Evolutionary conservation across 2,797 vertebrate species (phyloP).

Genomic region (Manis javanica): DNA sequence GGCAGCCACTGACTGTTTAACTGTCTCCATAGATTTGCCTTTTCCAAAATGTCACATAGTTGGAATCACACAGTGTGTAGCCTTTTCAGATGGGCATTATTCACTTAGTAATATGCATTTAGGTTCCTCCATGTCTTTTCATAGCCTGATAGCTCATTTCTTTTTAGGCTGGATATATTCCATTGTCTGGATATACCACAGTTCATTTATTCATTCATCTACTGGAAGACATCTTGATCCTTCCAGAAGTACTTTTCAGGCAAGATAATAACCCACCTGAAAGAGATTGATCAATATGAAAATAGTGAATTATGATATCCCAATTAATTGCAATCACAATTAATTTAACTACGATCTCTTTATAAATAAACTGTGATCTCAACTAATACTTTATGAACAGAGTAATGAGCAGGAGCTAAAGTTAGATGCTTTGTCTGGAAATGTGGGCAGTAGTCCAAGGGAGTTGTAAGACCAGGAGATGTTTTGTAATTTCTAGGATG

Average conservation of each 20-base stretch:
- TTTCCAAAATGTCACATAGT: neutral
- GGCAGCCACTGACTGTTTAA: neutral
- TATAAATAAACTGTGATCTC: neutral
- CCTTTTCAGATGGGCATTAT: neutral
- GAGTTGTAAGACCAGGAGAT: neutral
- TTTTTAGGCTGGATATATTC: neutral
- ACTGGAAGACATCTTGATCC: neutral
- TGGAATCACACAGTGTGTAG: neutral
- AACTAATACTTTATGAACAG: neutral
- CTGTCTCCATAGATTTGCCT: neutral
- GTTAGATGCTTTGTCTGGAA: neutral
- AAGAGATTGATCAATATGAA: neutral
- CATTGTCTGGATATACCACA: neutral
- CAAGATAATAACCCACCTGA: neutral
- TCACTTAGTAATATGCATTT: neutral
- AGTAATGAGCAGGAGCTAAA: neutral
- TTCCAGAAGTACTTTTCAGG: constrained; percentile 3
- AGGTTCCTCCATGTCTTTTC: neutral
- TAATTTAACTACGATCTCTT: neutral
- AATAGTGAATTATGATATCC: neutral
- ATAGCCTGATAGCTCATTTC: neutral
- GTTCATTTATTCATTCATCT: neutral
- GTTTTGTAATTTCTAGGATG: neutral
- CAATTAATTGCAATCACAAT: neutral
- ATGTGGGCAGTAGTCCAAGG: neutral